Percentiles rank a stretch among this genome's conserved stretches.
phyloP scores from a whole-genome alignment of 2,888 invertebrate genomes.

The Erannis defoliaria region DNA sequence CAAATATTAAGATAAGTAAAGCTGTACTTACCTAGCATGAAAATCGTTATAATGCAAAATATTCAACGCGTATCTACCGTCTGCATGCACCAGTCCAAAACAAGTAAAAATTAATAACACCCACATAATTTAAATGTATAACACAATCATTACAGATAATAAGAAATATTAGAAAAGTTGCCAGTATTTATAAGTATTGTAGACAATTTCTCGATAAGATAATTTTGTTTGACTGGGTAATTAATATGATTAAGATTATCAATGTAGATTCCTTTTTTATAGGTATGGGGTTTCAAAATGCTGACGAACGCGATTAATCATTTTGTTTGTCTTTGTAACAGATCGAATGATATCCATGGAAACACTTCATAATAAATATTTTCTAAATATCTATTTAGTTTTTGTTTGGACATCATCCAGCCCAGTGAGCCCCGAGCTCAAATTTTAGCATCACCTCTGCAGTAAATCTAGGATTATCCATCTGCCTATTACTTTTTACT shows the following conservation, averaged over 20 bases:
- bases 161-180: neutral
- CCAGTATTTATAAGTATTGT: neutral
- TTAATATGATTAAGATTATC: neutral
- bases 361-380: no score
- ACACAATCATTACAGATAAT: neutral
- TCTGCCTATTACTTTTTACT: no score
- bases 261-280: neutral
- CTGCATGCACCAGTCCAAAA: constrained; percentile 4
- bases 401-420: no score
- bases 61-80: constrained; percentile 5
- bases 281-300: constrained; percentile 4
- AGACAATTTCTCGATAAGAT: neutral
- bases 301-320: neutral
- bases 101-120: neutral
- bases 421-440: no score
- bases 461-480: no score
- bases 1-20: neutral
- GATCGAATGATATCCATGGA: no score
- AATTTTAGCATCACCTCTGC: no score
- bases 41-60: constrained; percentile 21
- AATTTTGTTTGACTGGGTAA: neutral
- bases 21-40: constrained; percentile 10
- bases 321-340: neutral
- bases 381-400: no score
- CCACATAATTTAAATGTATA: constrained; percentile 6